phyloP scores from a whole-genome alignment of 2,113 vertebrate genomes.

The Conger conger region DNA sequence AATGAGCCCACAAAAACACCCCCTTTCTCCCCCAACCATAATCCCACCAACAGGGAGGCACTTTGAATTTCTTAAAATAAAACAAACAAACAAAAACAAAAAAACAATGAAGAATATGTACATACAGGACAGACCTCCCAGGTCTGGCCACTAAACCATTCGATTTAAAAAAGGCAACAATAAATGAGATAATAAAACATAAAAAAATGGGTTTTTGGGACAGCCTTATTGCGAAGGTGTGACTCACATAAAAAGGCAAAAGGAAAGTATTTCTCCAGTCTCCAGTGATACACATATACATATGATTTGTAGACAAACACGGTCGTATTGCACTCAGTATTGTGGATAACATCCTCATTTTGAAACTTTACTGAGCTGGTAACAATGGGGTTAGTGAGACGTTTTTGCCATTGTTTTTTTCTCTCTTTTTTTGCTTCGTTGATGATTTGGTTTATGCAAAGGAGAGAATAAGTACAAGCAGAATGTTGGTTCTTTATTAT shows the following conservation, averaged over 20 bases:
- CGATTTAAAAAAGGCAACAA: background rate
- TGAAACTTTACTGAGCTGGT: background rate
- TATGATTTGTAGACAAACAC: background rate
- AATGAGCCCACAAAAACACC: too few species aligned
- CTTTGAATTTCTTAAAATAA: background rate
- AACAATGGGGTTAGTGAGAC: background rate
- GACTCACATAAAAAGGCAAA: slow-evolving; percentile 18
- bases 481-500: too few species aligned
- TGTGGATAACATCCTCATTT: background rate
- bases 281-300: background rate
- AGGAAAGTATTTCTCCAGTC: background rate
- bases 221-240: slow-evolving; percentile 25
- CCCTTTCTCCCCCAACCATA: background rate
- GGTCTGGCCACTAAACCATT: background rate
- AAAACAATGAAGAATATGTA: background rate
- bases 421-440: background rate
- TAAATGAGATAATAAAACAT: background rate
- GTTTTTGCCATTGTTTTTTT: too few species aligned
- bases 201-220: background rate
- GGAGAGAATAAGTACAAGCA: background rate
- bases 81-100: background rate
- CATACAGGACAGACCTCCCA: background rate
- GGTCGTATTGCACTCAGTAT: slow-evolving; percentile 19
- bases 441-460: background rate
- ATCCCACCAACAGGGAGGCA: background rate